Conservation (phyloP, 2,797 vertebrate genomes). For the Gymnocypris eckloni region DNA sequence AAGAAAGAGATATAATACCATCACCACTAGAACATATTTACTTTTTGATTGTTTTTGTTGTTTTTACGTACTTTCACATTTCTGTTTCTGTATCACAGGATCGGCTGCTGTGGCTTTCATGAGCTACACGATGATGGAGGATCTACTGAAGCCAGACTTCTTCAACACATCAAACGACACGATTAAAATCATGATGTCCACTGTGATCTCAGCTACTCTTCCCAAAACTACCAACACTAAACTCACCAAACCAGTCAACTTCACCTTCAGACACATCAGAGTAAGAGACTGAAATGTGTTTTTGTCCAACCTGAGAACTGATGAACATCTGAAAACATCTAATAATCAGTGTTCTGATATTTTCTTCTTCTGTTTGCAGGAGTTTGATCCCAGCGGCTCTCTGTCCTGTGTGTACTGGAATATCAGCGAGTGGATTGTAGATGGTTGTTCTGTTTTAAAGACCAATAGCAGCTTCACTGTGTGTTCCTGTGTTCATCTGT, state of each 20-base stretch:
- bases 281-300: background rate
- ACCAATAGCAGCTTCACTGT: too few relatives aligned
- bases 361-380: background rate
- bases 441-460: too few relatives aligned
- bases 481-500: too few relatives aligned
- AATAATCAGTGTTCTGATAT: too few relatives aligned
- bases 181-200: slow-evolving; percentile 46
- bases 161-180: background rate
- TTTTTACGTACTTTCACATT: too few relatives aligned
- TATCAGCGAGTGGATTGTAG: too few relatives aligned
- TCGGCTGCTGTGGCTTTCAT: slow-evolving; percentile 46
- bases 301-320: background rate
- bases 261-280: slow-evolving; percentile 44
- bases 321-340: background rate
- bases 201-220: slow-evolving; percentile 40
- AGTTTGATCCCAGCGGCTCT: background rate
- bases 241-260: slow-evolving; percentile 30
- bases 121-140: slow-evolving; percentile 20
- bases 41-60: too few relatives aligned
- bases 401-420: slow-evolving; percentile 13
- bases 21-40: too few relatives aligned
- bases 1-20: too few relatives aligned
- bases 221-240: slow-evolving; percentile 33
- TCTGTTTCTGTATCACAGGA: background rate
- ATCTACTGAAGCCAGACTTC: slow-evolving; percentile 35